Evolutionary conservation across 2,797 vertebrate genomes (phyloP), one percentile per base, ranked within the genome.

Genomic region (Eptatretus atami): DNA sequence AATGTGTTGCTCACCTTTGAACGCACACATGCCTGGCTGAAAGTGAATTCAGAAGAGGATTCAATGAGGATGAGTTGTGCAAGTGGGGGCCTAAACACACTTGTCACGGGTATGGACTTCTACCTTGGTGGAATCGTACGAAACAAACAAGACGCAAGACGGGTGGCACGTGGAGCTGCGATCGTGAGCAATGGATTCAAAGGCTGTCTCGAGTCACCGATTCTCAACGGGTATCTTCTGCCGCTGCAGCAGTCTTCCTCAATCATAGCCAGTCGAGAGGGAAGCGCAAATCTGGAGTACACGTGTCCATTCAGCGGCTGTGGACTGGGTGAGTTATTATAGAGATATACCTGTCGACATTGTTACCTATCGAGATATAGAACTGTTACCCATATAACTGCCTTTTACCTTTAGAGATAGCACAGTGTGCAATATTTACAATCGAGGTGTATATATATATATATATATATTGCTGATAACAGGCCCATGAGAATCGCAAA

Each of bases 41-140:
- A 90, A 68, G 75, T 98, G 65, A 88, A 98, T 69, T 77, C 79
- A 53, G 80, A 90, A 15, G 88, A 98, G 53, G 92, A 88, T 2
- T 87, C 86, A 0, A 90, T 88, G 53, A 84, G 81, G 0, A 81
- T 98, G 66, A 81, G 88, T 25, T 61, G 57, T 24, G 15, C 57
- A 25, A n/a, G 15, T n/a, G 57, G 57, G 10, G n/a, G 57, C n/a
- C 57, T n/a, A 25, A 24, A 24, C 57, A 94, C 86, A 3, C 79
- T 98, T 53, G 95, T 94, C 75, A 76, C 95, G 1, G 90, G 95
- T 67, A 81, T 82, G 72, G 77, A 77, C 1, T 75, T 98, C 60
- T 92, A 78, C 72, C 88, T 96, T 12, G 90, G 90, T 2, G 90
- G 88, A 4, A 82, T 90, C 8, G 75, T 86, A 53, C 82, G 81